A percentile compares a stretch with the other conserved stretches of the same genome.
Conservation (phyloP, 2,797 vertebrate genomes). For the Sebastes baramenuke region DNA sequence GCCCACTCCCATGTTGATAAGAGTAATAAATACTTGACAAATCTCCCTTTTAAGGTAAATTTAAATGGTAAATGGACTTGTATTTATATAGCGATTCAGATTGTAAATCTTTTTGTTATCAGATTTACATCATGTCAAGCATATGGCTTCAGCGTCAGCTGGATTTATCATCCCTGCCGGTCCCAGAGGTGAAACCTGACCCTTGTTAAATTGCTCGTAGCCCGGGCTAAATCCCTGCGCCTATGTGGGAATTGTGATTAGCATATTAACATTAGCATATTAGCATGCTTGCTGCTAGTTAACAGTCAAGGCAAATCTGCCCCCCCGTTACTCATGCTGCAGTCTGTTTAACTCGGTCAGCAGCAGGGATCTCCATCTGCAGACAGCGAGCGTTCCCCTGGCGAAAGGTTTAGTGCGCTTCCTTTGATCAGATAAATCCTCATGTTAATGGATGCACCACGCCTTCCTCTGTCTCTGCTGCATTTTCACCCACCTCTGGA, state of each 20-base stretch:
- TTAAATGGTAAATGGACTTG: no score
- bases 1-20: no score
- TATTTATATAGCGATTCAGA: neutral
- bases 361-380: constrained; percentile 50
- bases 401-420: constrained; percentile 40
- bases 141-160: constrained; percentile 12
- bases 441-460: constrained; percentile 32
- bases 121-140: constrained; percentile 17
- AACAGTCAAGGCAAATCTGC: constrained; percentile 31
- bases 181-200: constrained; percentile 63
- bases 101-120: neutral
- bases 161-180: constrained; percentile 36
- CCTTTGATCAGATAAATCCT: constrained; percentile 73
- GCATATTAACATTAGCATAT: constrained; percentile 69
- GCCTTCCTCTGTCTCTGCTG: constrained; percentile 31
- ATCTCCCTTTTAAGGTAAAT: no score
- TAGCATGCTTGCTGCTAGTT: constrained; percentile 65
- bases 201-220: constrained; percentile 61
- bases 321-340: constrained; percentile 28
- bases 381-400: constrained; percentile 42
- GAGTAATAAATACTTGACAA: no score
- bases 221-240: constrained; percentile 52
- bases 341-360: constrained; percentile 62
- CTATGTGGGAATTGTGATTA: constrained; percentile 56
- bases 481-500: constrained; percentile 13